Base-by-base conservation (phyloP, 2,797 vertebrate genomes). In the Agapornis canus region DNA sequence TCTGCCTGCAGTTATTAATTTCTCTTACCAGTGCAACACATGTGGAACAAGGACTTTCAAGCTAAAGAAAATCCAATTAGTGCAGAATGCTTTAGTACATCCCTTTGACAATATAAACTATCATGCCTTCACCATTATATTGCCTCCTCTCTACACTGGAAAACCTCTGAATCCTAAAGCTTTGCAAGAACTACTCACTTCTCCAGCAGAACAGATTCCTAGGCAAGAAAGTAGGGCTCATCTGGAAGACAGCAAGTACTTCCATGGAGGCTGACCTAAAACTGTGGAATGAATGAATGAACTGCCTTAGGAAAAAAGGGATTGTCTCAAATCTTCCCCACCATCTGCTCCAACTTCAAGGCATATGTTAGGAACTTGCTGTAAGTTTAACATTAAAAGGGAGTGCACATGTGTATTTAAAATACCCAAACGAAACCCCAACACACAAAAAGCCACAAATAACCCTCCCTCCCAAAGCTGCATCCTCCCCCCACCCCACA, bases 11-110 rank as follows among this genome's bases (percentile, higher is more conserved):
- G 65, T 86, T 80, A 48, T 15, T 70, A 78, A 31, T 77, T 70
- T 73, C 32, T 71, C 64, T 77, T 51, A 83, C 73, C 78, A 86
- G 70, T n/a, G 64, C 54, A 89, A 80, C 61, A 89, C 81, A 86
- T 77, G 81, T 83, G 87, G 81, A 81, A 91, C 8, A 37, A 82
- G 86, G 54, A 60, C 32, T 86, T 91, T 72, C 3, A 2, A 88
- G 76, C 68, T 79, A 68, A 82, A 71, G 43, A 80, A 89, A 89
- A 78, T 43, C 48, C 81, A 61, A 3, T 60, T 84, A 83, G 65
- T 26, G 51, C 51, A 81, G 59, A 92, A 76, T 42, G 37, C 54
- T 77, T 72, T 54, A 43, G 23, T 70, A 73, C 42, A 9, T 78
- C 51, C 56, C 26, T 47, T 35, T 4, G 2, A 57, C 77, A 52